A percentile compares a stretch with the other conserved stretches of the same genome.
These are phyloP conservation scores for Phyllotreta striolata DNA, from an alignment of 2,888 invertebrate species.

Conservation along the genomic window DNA sequence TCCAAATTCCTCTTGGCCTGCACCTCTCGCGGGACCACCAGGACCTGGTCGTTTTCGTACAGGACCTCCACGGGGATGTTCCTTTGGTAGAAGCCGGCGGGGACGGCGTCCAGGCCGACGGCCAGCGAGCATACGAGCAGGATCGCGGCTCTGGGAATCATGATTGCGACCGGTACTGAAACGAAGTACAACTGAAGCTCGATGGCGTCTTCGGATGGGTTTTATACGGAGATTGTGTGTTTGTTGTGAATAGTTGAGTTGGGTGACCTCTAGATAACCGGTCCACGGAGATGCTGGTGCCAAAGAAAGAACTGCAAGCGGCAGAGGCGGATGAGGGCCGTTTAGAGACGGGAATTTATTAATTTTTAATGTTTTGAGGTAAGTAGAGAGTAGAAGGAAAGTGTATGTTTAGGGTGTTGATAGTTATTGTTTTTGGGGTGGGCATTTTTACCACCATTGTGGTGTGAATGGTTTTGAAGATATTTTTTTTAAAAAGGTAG, in stretches of 20 bases:
- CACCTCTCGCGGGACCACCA: constrained; percentile 21
- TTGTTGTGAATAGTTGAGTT: constrained; percentile 40
- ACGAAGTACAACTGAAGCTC: constrained; percentile 54
- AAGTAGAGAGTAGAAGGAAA: too few species aligned
- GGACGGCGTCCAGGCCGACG: constrained; percentile 28
- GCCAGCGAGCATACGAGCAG: constrained; percentile 40
- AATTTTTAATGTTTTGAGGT: neutral
- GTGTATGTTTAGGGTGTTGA: too few species aligned
- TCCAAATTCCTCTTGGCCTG: constrained; percentile 47
- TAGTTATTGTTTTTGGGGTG: too few species aligned
- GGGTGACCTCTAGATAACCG: constrained; percentile 36
- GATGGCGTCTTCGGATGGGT: constrained; percentile 56
- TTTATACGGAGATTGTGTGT: constrained; percentile 54
- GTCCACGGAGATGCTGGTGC: constrained; percentile 33
- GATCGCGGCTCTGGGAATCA: constrained; percentile 1
- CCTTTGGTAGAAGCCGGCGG: constrained; percentile 41
- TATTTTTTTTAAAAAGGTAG: neutral
- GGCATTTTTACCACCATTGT: too few species aligned
- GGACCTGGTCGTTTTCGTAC: constrained; percentile 47
- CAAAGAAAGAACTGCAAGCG: constrained; percentile 38
- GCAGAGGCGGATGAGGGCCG: constrained; percentile 7
- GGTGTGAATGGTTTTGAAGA: too few species aligned
- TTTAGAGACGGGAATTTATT: neutral
- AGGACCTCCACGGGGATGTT: constrained; percentile 55
- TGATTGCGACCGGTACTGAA: constrained; percentile 5